These are phyloP conservation scores for Myodes glareolus DNA, from an alignment of 2,113 vertebrate genomes.

Conservation along the genomic window DNA sequence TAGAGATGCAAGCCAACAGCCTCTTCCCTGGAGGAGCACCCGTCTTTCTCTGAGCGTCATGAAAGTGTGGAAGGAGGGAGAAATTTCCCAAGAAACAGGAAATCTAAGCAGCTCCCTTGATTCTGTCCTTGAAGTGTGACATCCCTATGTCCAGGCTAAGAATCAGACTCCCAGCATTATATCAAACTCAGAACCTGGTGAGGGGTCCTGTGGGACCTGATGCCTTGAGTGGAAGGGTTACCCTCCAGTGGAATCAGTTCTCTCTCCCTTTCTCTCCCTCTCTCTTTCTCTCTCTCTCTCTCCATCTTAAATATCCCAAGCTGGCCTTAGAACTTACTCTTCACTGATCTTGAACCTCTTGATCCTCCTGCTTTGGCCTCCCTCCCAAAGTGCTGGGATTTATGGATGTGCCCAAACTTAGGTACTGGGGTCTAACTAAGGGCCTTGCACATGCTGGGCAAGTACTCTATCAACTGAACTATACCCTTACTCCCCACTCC, in stretches of 20 bases:
- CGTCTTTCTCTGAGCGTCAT: not conserved
- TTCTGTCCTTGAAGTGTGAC: not conserved
- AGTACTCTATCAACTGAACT: not conserved
- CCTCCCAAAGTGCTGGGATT: not conserved
- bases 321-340: not conserved
- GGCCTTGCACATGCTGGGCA: not conserved
- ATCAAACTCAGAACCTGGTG: rapidly evolving
- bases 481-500: not conserved
- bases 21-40: not conserved
- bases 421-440: not conserved
- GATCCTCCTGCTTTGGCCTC: not conserved
- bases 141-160: not conserved
- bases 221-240: not conserved
- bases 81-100: not conserved
- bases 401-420: not conserved
- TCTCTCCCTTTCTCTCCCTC: not conserved
- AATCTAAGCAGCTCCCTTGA: not conserved
- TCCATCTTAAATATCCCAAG: not conserved
- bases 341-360: not conserved
- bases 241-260: rapidly evolving
- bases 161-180: not conserved
- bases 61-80: not conserved
- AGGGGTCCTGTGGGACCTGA: rapidly evolving
- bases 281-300: not conserved
- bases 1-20: not conserved